Evolutionary conservation across 2,797 vertebrate genomes (phyloP), one percentile per base, ranked within the genome.

Genomic region (Luscinia luscinia): DNA sequence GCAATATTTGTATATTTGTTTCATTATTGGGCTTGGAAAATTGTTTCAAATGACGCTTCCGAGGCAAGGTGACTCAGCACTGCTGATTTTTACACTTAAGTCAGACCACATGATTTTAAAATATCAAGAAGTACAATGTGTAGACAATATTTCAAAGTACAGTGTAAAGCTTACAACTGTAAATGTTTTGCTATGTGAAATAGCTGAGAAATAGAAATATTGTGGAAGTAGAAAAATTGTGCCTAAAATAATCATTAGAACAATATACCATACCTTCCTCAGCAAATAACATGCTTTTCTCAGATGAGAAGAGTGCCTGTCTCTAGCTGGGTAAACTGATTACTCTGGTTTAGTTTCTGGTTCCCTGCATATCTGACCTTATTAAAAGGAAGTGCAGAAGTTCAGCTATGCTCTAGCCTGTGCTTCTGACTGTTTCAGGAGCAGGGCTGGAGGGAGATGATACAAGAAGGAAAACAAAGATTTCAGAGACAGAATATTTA

Each of bases 341-440:
- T 95, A 84, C 83, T 88, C 67, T 79, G 62, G 41, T 40, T 58
- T 58, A 73, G 28, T 94, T 92, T 87, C 92, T 96, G 80, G 38
- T 88, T 94, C 77, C 49, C 59, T 67, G 64, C 77, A 68, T 96
- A 90, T 94, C 83, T 94, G 63, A 79, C 85, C 63, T 96, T 96
- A 94, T 96, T 96, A 95, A 96, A 96, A 95, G 91, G 95, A 96
- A 95, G 87, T 90, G 93, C 92, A 94, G 73, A 91, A 96, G 89
- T 96, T 97, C 94, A 96, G 41, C 77, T 78, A 57, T 59, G 26
- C 55, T 76, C 77, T 45, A 77, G 59, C 34, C 51, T 90, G 46
- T 36, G 32, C 67, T 82, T 40, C 36, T 88, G 76, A 64, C 43
- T 59, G 26, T 38, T 64, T 88, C 4, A 4, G 70, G 19, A 87